Conservation (phyloP, 2,888 invertebrate species). For the Thereva unica region DNA sequence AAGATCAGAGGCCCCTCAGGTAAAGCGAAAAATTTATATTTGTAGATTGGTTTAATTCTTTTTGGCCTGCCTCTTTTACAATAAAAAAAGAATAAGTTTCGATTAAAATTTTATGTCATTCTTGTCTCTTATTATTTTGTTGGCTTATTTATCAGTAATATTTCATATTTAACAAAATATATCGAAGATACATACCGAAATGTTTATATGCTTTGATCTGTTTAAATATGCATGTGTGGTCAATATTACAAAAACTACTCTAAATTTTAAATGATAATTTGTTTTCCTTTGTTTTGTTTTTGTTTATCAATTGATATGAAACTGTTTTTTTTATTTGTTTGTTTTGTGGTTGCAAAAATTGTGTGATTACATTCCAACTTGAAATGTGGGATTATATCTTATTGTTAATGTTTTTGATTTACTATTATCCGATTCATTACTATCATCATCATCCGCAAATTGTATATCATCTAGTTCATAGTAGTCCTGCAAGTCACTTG, state of each 20-base stretch:
- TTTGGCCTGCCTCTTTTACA: too few relatives aligned
- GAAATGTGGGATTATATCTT: conserved; percentile 23
- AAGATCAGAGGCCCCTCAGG: too few relatives aligned
- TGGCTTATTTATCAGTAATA: too few relatives aligned
- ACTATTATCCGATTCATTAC: conserved; percentile 35
- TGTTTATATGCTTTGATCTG: conserved; percentile 13
- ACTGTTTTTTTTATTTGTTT: conserved; percentile 25
- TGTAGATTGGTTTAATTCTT: too few relatives aligned
- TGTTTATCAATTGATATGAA: conserved; percentile 20
- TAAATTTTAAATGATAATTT: conserved; percentile 22
- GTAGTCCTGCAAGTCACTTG: conserved; percentile 63
- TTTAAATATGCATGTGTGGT: too few relatives aligned
- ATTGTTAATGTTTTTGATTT: conserved; percentile 31
- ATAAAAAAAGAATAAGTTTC: too few relatives aligned
- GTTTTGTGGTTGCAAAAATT: neutral
- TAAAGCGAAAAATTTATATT: too few relatives aligned
- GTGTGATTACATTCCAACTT: conserved; percentile 17
- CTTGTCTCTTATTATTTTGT: too few relatives aligned
- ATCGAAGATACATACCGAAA: conserved; percentile 9
- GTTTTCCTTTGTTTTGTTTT: too few relatives aligned
- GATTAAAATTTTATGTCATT: too few relatives aligned
- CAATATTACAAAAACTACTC: conserved; percentile 28
- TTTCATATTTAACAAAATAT: conserved; percentile 1
- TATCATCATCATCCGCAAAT: conserved; percentile 68
- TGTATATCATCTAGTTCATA: conserved; percentile 68